Evolutionary conservation across 2,888 invertebrate species (phyloP).

Genomic region (Parapristionchus giblindavisi): DNA sequence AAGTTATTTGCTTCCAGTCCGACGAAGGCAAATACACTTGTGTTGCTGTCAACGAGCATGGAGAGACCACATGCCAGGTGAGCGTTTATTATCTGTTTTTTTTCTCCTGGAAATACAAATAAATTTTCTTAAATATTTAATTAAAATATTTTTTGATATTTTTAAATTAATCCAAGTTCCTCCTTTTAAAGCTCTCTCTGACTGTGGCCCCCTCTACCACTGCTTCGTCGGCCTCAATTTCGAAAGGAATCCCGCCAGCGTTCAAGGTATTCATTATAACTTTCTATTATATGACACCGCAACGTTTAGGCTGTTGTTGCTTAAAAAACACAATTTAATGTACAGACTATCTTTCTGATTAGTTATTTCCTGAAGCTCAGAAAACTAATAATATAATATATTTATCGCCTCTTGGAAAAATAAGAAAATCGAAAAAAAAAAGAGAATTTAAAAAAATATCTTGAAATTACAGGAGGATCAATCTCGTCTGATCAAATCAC

Average conservation of each 20-base stretch:
- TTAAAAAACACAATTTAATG: too few relatives aligned
- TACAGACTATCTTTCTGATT: too few relatives aligned
- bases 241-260: slow-evolving; percentile 24
- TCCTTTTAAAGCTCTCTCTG: background rate
- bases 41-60: slow-evolving; percentile 80
- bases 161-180: background rate
- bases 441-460: too few relatives aligned
- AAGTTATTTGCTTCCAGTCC: slow-evolving; percentile 25
- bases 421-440: too few relatives aligned
- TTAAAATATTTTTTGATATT: background rate
- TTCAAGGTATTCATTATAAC: slow-evolving; percentile 15
- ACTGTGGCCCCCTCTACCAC: slow-evolving; percentile 1
- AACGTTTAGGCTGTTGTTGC: too few relatives aligned
- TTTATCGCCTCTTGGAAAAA: too few relatives aligned
- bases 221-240: background rate
- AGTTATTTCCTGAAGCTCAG: too few relatives aligned
- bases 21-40: slow-evolving; percentile 79
- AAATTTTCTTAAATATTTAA: background rate
- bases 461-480: slow-evolving; percentile 13
- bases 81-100: background rate
- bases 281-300: slow-evolving; percentile 10
- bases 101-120: background rate
- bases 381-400: too few relatives aligned
- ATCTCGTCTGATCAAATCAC: slow-evolving; percentile 21
- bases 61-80: slow-evolving; percentile 78